phyloP scores from a whole-genome alignment of 1,140 invertebrate genomes.

The Apis florea region DNA sequence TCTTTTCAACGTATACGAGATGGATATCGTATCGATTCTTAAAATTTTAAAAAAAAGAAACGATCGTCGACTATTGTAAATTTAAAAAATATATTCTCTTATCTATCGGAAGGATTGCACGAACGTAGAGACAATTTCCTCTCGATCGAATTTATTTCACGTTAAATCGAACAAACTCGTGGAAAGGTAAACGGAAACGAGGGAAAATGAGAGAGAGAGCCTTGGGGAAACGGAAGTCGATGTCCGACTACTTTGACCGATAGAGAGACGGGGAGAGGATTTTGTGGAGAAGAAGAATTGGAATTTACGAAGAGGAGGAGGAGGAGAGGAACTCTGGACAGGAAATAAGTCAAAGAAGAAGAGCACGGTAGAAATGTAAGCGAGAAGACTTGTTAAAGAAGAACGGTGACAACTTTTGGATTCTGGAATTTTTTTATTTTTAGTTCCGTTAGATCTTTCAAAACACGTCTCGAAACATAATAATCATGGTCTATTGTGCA shows the following conservation, averaged over 20 bases:
- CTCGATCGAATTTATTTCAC: slow-evolving; percentile 55
- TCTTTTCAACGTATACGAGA: too few relatives aligned
- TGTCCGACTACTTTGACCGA: slow-evolving; percentile 43
- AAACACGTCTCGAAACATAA: too few relatives aligned
- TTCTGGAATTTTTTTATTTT: background rate
- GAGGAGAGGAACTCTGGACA: slow-evolving; percentile 36
- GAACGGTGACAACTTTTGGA: too few relatives aligned
- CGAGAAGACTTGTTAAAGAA: background rate
- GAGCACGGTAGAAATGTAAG: slow-evolving; percentile 3
- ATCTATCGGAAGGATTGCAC: background rate
- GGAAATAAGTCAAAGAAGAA: slow-evolving; percentile 21
- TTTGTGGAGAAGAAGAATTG: slow-evolving; percentile 50
- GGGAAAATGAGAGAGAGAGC: slow-evolving; percentile 5
- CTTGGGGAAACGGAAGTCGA: slow-evolving; percentile 19
- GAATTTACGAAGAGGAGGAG: slow-evolving; percentile 14
- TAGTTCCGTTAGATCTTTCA: background rate
- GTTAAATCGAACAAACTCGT: slow-evolving; percentile 55
- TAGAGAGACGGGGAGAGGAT: slow-evolving; percentile 43
- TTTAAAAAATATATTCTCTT: too few relatives aligned
- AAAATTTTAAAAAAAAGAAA: too few relatives aligned
- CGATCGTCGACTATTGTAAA: background rate
- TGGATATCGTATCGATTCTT: too few relatives aligned
- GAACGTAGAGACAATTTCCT: slow-evolving; percentile 45
- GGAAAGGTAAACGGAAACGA: slow-evolving; percentile 19
- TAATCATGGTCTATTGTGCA: too few relatives aligned